These are phyloP conservation scores for Stenotaenia linearis DNA, from an alignment of 2,888 invertebrate genomes.

Conservation along the genomic window DNA sequence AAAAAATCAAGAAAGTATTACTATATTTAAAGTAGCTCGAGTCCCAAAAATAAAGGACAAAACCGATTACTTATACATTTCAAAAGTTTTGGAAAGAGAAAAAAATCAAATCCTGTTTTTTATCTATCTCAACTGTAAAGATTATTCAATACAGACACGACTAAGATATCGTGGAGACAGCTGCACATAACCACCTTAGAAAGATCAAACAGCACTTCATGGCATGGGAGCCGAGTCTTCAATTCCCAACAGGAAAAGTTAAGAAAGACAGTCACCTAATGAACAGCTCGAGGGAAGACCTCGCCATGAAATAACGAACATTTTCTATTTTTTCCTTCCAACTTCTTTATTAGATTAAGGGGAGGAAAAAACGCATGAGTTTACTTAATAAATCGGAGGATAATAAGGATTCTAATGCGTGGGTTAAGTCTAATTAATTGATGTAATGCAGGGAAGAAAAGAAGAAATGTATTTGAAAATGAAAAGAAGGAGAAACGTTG, in stretches of 20 bases:
- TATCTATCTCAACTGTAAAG: neutral
- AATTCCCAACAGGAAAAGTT: neutral
- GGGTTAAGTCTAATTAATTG: neutral
- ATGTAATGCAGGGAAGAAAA: neutral
- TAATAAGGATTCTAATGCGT: neutral
- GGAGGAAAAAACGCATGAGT: neutral
- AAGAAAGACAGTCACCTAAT: neutral
- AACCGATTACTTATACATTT: neutral
- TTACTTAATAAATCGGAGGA: neutral
- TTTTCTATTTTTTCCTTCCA: neutral
- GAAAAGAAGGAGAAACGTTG: neutral
- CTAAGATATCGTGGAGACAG: neutral
- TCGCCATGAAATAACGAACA: neutral
- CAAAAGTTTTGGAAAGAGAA: neutral
- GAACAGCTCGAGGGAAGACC: neutral
- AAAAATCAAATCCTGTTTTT: neutral
- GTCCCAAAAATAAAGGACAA: no score
- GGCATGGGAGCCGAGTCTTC: neutral
- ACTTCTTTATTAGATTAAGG: neutral
- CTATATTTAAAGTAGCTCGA: no score
- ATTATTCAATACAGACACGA: neutral
- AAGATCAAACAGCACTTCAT: neutral
- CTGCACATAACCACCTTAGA: neutral
- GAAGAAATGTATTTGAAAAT: neutral
- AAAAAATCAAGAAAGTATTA: no score